A percentile compares a stretch with the other conserved stretches of the same genome.
phyloP scores from a whole-genome alignment of 2,797 vertebrate genomes.

The Echiichthys vipera region DNA sequence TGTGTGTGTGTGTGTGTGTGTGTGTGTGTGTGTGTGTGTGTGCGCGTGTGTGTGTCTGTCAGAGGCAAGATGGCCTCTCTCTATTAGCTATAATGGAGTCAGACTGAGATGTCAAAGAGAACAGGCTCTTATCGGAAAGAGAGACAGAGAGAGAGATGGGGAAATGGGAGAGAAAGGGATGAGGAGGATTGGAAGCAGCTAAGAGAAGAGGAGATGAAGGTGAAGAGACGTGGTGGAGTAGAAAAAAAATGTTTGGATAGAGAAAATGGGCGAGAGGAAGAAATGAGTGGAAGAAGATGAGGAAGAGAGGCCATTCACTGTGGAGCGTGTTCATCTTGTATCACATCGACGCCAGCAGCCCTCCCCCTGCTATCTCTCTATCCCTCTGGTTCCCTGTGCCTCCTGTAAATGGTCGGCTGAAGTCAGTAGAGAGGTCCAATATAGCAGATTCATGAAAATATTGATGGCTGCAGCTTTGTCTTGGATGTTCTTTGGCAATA shows the following conservation, averaged over 20 bases:
- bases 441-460: not conserved
- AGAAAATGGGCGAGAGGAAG: constrained; percentile 2
- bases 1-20: constrained; percentile 2
- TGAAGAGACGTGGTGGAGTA: not conserved
- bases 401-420: not conserved
- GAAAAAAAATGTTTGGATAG: not conserved
- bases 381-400: not conserved
- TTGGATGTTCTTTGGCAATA: not conserved
- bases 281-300: constrained; percentile 11
- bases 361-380: not conserved
- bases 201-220: not conserved
- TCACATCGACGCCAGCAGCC: constrained; percentile 8
- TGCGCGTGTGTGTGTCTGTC: constrained; percentile 32
- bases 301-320: constrained; percentile 18
- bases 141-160: constrained; percentile 18
- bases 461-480: not conserved
- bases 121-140: constrained; percentile 61
- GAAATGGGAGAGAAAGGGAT: constrained; percentile 25
- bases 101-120: constrained; percentile 66
- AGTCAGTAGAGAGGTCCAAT: not conserved
- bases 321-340: constrained; percentile 39
- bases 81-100: constrained; percentile 74
- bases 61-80: constrained; percentile 60
- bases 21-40: constrained; percentile 25
- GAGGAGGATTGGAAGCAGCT: constrained; percentile 28